Evolutionary conservation across 1,140 invertebrate species (phyloP), one percentile per base, ranked within the genome.

Genomic region (Megathymus violae): DNA sequence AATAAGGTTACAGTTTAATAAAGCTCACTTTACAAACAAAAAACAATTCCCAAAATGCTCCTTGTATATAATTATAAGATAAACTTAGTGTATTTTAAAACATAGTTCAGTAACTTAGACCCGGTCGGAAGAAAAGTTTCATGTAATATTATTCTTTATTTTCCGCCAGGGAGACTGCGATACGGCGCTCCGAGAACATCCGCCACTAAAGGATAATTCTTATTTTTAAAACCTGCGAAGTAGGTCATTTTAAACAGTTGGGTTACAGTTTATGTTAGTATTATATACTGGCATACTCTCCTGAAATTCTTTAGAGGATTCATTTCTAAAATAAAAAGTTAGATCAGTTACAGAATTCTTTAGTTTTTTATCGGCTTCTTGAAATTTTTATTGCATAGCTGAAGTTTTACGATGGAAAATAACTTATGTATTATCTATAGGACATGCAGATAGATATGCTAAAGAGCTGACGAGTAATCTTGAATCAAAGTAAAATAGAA

Each of bases 131-230:
- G 19, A 27, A 56, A 34, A 56, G 38, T 56, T 56, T 56, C 4
- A 25, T 54, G 52, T 56, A 56, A 56, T 44, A 44, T 38, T 54
- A 54, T 44, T 44, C 52, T 54, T 54, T 54, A 54, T 54, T 54
- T 54, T 43, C 51, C 51, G 38, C 36, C 13, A 54, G 38, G 38
- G 38, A 52, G 34, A n/a, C 15, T 25, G 38, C 51, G 38, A 27
- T 27, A 14, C 38, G 13, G 17, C n/a, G 17, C n/a, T 14, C 19
- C 19, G 11, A 22, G 34, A 54, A 31, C 38, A 54, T 54, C 51
- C 51, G 38, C 25, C 38, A 27, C 16, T 54, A 11, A 15, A 14
- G 43, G 34, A 41, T 54, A 54, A 38, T 54, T 54, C 9, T 43
- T 54, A 54, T 54, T 43, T 22, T 54, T 25, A 31, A 51, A 54